Evolutionary conservation across 2,797 vertebrate genomes (phyloP).

Genomic region (Anguilla pacifica): DNA sequence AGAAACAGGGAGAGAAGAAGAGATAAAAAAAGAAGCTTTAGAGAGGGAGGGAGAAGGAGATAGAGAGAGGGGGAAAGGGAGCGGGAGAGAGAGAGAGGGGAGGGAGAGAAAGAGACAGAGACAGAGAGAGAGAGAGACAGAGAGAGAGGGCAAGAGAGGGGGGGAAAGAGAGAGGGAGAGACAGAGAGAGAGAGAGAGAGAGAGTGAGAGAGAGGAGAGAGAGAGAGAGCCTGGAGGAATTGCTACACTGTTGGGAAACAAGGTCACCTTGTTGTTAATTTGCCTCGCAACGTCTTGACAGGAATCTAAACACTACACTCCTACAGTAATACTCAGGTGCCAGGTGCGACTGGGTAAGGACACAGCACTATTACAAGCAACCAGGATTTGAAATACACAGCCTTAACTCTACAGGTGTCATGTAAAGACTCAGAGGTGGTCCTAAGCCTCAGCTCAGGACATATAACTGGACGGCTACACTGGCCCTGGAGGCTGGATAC

Average conservation of each 20-base stretch:
- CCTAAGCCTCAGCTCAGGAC: neutral
- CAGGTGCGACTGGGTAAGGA: neutral
- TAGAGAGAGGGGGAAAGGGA: neutral
- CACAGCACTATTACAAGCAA: neutral
- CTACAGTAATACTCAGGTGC: no score
- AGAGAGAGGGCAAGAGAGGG: neutral
- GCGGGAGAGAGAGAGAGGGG: neutral
- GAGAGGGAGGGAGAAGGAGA: neutral
- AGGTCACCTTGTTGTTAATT: conserved; percentile 27
- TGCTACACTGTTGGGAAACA: conserved; percentile 21
- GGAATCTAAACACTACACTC: neutral
- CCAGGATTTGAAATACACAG: neutral
- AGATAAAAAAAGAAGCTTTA: neutral
- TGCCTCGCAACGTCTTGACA: neutral
- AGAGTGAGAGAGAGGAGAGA: neutral
- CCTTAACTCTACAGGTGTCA: neutral
- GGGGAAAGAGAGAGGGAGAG: neutral
- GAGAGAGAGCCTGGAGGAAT: neutral
- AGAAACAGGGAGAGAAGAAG: neutral
- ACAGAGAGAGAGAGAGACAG: neutral
- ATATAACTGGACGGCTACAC: neutral
- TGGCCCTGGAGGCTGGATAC: neutral
- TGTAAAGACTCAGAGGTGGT: neutral
- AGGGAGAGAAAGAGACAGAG: neutral
- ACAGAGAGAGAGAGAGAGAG: neutral